Base-by-base conservation (phyloP, 2,888 invertebrate species). In the Troides oblongomaculatus region DNA sequence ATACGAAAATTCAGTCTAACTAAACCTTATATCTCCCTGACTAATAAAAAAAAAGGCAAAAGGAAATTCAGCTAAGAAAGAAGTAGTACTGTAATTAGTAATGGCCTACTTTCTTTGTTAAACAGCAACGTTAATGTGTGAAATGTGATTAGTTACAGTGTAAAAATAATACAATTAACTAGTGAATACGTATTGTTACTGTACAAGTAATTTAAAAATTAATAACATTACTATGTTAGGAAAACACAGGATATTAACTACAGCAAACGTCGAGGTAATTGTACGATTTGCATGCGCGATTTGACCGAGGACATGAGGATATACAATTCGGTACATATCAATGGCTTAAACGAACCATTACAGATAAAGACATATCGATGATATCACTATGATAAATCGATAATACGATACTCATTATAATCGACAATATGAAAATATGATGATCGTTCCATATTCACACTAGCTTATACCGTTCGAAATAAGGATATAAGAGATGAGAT, bases 231-330 rank as follows among this genome's bases (percentile, higher is more conserved):
- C 58, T 59, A 50, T 61, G 56, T 69, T 60, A 61, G 61, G 69
- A 61, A 25, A 69, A 56, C 14, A 64, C 14, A 59, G 63, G 12
- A 69, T 43, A 61, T 46, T 30, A 43, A 69, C 43, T 18, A 43
- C 43, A 43, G 56, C 25, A 30, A 36, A 65, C 17, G 23, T 57
- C 64, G 60, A 69, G 69, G 64, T 64, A 61, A 69, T 69, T 56
- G 57, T 30, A 69, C 61, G 65, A 64, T 69, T 69, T 62, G 64
- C 64, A 69, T 69, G 30, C 69, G 36, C 60, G 56, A 61, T 64
- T 61, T 60, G 61, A 25, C 61, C 57, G 46, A 69, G 64, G 69
- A 60, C 60, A 58, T 30, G 53, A 30, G 57, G 50, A 59, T 64
- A 64, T 56, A 61, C 12, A 59, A 50, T 21, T 58, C 6, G 39